These are phyloP conservation scores for Nephila pilipes DNA, from an alignment of 1,140 invertebrate genomes.

Conservation along the genomic window DNA sequence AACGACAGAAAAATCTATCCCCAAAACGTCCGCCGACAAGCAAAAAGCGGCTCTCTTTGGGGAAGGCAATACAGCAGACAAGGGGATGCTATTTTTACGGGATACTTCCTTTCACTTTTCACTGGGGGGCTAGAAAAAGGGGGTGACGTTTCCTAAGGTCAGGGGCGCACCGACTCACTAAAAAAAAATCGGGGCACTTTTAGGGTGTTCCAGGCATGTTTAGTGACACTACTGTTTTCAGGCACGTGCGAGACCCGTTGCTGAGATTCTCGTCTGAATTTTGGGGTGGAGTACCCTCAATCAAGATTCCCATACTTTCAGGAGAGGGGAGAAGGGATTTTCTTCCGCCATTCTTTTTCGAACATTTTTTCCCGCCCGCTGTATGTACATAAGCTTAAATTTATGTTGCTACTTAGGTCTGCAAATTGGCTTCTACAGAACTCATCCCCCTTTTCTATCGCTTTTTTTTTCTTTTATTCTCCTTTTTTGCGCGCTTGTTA, in stretches of 20 bases:
- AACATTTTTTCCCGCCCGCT: background rate
- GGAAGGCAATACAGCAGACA: slow-evolving; percentile 52
- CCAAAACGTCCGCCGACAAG: slow-evolving; percentile 27
- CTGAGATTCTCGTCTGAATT: slow-evolving; percentile 30
- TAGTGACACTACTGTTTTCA: slow-evolving; percentile 53
- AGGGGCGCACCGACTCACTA: slow-evolving; percentile 44
- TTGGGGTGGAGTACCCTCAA: slow-evolving; percentile 38
- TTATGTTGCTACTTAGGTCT: slow-evolving; percentile 68
- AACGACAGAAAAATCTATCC: slow-evolving; percentile 35
- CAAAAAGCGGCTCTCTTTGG: slow-evolving; percentile 22
- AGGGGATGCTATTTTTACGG: slow-evolving; percentile 62
- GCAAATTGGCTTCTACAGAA: slow-evolving; percentile 66
- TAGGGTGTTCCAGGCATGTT: slow-evolving; percentile 51
- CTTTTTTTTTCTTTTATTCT: background rate
- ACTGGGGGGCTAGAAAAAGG: background rate
- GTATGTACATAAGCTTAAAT: slow-evolving; percentile 71
- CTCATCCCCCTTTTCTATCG: slow-evolving; percentile 40
- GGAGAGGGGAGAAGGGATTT: slow-evolving; percentile 16
- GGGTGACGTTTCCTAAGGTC: slow-evolving; percentile 49
- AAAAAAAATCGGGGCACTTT: slow-evolving; percentile 69
- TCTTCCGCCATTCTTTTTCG: background rate
- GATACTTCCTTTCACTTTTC: slow-evolving; percentile 48
- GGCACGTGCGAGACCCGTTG: slow-evolving; percentile 48
- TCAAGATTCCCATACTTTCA: slow-evolving; percentile 50
- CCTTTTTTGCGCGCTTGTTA: slow-evolving; percentile 51